Evolutionary conservation across 2,888 invertebrate genomes (phyloP), one percentile per base, ranked within the genome.

Genomic region (Thalpophila matura): DNA sequence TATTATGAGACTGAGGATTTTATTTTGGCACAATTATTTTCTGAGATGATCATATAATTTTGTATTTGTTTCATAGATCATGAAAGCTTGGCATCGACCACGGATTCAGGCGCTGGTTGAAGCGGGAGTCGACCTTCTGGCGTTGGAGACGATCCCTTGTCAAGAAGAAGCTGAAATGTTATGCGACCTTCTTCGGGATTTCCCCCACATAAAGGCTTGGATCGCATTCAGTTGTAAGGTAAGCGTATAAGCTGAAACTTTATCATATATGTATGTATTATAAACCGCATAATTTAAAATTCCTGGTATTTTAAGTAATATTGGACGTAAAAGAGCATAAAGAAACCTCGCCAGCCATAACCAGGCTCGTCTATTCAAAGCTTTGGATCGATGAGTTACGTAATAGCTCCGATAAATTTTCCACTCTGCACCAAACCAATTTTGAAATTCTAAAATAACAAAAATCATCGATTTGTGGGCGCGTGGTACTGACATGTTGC

Each of bases 111-210:
- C 97, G 0, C 93, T 99, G 26, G 89, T 98, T 18, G 96, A 97
- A 70, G 97, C 96, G 2, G 98, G 98, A 0, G 97, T 97, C 1
- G 98, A 99, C 90, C 89, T 98, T 5, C 90, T 99, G 69, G 99
- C 98, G 1, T 92, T 99, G 77, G 99, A 99, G 91, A 99, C 99
- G 0, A 98, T 99, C 81, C 99, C 99, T 6, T 97, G 98, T 75
- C 96, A 96, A 83, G 96, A 96, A 81, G 99, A 99, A 92, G 99
- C 98, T 0, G 97, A 97, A 86, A 97, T 97, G 86, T 89, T 99
- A 24, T 96, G 98, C 20, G 96, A 97, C 66, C 93, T 98, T 82
- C 91, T 99, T 22, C 96, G 96, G 70, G 97, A 98, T 77, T 98
- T 96, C 89, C 98, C 98, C 1, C 91, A 95, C 47, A 93, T 96